Base-by-base conservation (phyloP, 2,797 vertebrate species). In the Platyrinchus mystaceus region DNA sequence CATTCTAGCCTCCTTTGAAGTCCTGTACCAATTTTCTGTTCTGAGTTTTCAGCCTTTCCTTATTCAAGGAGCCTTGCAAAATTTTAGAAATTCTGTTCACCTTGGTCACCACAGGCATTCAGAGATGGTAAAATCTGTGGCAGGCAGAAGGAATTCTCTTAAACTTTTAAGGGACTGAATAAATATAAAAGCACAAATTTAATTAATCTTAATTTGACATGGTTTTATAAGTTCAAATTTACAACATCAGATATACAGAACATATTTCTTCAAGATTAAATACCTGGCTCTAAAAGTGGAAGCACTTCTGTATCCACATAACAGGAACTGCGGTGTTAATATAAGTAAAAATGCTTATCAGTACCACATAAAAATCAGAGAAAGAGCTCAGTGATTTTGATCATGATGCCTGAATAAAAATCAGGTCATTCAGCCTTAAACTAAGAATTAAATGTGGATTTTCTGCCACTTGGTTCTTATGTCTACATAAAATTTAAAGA, bases 171-270 rank as follows among this genome's bases (percentile, higher is more conserved):
- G 53, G 6, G 14, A 67, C 34, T 63, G n/a, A 27, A 41, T 55
- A 73, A 85, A 71, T 73, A 76, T 12, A 79, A 84, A 80, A 21
- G 4, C 13, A 6, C 4, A 90, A 64, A 84, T 80, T 52, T 80
- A 91, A 84, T 93, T 94, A 81, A 90, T 90, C 44, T 71, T 84
- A 86, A 75, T 87, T 89, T 95, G 32, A 69, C 36, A 84, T 77
- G 39, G 14, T 81, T 92, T 86, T 70, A 58, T 62, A 69, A 77
- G 58, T 50, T 86, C 53, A 97, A 87, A 27, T 53, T 91, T 32
- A 36, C 30, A 92, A 56, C 14, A 43, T 39, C 22, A 62, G 53
- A 75, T 90, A 84, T 63, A 67, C 19, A 36, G 44, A 67, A 87
- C 43, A 6, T 20, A 64, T 90, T 84, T 70, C 44, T 73, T 86